These are phyloP conservation scores for Genyomyrus donnyi DNA, from an alignment of 2,113 vertebrate genomes.

Conservation along the genomic window DNA sequence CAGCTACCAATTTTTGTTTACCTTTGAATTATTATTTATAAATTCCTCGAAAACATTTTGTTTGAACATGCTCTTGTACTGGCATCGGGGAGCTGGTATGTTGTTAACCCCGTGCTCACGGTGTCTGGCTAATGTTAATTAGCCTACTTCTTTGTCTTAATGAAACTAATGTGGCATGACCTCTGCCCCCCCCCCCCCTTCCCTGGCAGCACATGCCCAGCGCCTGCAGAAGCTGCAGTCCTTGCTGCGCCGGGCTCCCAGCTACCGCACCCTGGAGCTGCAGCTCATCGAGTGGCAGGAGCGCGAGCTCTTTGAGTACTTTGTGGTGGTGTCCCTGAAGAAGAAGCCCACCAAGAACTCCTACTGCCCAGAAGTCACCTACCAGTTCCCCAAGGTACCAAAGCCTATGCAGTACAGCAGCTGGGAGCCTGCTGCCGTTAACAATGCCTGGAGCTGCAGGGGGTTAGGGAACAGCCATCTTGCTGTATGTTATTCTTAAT, in stretches of 20 bases:
- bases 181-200: background rate
- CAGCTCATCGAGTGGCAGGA: conserved; percentile 98
- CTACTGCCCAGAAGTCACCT: conserved; percentile 88
- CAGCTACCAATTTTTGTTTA: background rate
- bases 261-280: conserved; percentile 92
- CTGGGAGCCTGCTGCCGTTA: background rate
- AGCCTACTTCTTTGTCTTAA: background rate
- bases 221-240: conserved; percentile 91
- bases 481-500: background rate
- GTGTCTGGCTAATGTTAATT: background rate
- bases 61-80: background rate
- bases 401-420: background rate
- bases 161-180: background rate
- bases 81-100: background rate
- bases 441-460: background rate
- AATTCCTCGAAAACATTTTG: background rate
- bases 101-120: background rate
- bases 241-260: conserved; percentile 84
- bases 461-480: background rate
- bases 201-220: conserved; percentile 80
- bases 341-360: conserved; percentile 92
- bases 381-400: conserved; percentile 95
- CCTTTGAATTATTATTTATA: background rate
- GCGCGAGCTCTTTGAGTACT: conserved; percentile 93
- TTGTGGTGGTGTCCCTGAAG: conserved; percentile 93